These are phyloP conservation scores for Zaprionus ornatus DNA, from an alignment of 1,140 invertebrate species.

Conservation along the genomic window DNA sequence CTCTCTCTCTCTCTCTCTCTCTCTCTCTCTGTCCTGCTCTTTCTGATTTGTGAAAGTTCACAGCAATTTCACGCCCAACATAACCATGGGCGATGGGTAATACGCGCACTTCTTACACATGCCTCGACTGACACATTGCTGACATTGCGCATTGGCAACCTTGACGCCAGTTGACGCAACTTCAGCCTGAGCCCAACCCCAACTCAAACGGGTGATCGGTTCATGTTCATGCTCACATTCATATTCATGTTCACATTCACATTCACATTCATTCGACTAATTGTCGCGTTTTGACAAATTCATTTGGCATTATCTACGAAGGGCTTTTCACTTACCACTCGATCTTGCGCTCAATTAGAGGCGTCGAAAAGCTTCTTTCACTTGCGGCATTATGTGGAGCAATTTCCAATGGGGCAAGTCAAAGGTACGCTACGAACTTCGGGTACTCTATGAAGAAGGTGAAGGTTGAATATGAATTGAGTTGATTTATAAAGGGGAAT, in stretches of 20 bases:
- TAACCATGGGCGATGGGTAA: slow-evolving; percentile 20
- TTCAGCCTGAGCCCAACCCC: slow-evolving; percentile 31
- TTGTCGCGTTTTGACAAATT: slow-evolving; percentile 78
- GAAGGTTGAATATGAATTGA: not conserved
- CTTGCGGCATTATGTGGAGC: slow-evolving; percentile 60
- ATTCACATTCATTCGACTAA: slow-evolving; percentile 44
- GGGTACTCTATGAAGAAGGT: slow-evolving; percentile 13
- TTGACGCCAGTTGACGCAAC: slow-evolving; percentile 31
- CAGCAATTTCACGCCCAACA: slow-evolving; percentile 55
- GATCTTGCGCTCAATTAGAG: slow-evolving; percentile 19
- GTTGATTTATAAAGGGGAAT: not conserved
- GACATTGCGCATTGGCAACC: slow-evolving; percentile 51
- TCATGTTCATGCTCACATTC: not conserved
- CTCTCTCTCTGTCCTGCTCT: not conserved
- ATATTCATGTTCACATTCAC: slow-evolving; percentile 2
- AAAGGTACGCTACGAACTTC: no score
- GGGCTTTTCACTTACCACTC: slow-evolving; percentile 61
- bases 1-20: not conserved
- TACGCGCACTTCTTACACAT: slow-evolving; percentile 13
- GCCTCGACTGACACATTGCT: slow-evolving; percentile 5
- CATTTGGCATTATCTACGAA: slow-evolving; percentile 48
- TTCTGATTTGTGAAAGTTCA: slow-evolving; percentile 62
- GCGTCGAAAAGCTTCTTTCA: slow-evolving; percentile 59
- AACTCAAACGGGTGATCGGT: not conserved
- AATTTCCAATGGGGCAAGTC: slow-evolving; percentile 25